Conservation (phyloP, 2,888 invertebrate genomes). For the Shargacucullia verbasci region DNA sequence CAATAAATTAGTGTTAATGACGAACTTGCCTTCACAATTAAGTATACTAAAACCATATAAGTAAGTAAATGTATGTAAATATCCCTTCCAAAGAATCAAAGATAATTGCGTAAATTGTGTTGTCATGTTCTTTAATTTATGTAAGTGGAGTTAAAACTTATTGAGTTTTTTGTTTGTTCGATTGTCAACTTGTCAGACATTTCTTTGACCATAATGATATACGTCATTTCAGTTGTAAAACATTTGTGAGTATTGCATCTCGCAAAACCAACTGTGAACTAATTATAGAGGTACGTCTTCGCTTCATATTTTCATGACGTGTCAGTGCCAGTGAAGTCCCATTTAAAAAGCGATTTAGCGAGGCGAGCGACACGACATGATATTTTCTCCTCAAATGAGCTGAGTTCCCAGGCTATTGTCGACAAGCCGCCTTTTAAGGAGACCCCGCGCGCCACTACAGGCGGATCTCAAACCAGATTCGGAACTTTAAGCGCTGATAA, state of each 20-base stretch:
- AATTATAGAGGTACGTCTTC: conserved; percentile 47
- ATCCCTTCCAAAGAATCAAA: conserved; percentile 22
- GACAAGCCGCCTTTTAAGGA: conserved; percentile 83
- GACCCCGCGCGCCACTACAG: conserved; percentile 71
- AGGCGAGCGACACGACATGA: conserved; percentile 76
- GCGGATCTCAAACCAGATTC: conserved; percentile 79
- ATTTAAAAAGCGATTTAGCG: conserved; percentile 85
- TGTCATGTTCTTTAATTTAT: conserved; percentile 36
- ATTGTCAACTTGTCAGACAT: conserved; percentile 27
- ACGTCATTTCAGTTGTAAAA: conserved; percentile 1
- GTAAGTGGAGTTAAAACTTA: conserved; percentile 11
- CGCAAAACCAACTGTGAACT: conserved; percentile 33
- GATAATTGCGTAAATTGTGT: conserved; percentile 27
- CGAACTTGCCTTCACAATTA: background rate
- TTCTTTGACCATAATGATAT: conserved; percentile 11
- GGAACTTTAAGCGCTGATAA: conserved; percentile 62
- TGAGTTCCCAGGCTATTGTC: conserved; percentile 87
- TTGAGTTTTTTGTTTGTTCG: conserved; percentile 13
- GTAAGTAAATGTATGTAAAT: conserved; percentile 17
- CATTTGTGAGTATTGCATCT: conserved; percentile 9
- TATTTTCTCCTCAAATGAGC: conserved; percentile 88
- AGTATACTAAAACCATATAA: conserved; percentile 1
- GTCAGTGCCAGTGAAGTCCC: conserved; percentile 63
- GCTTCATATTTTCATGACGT: conserved; percentile 67
- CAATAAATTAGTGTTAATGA: conserved; percentile 2